Evolutionary conservation across 2,888 invertebrate species (phyloP), one percentile per base, ranked within the genome.

Genomic region (Drosophila ezoana): DNA sequence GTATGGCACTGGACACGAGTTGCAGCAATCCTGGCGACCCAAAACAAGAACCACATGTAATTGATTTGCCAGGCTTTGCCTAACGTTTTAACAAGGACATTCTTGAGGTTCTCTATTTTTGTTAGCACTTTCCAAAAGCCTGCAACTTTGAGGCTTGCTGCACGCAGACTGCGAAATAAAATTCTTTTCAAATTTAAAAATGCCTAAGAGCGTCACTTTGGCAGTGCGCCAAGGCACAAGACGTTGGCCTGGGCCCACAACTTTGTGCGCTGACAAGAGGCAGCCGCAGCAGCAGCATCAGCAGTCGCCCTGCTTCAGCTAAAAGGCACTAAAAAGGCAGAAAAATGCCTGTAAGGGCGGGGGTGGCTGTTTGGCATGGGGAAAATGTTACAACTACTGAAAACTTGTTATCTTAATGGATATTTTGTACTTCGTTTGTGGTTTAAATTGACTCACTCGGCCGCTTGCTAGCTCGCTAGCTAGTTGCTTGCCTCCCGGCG

Each of bases 391-490:
- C 83, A 83, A 83, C 83, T 83, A 81, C 83, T 83, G 82, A 83
- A 85, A 84, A 83, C 83, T 83, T 84, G 83, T 83, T 83, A 83
- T 83, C 83, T 83, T 83, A 83, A 83, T 83, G 85, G 83, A 85
- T 85, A 85, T 83, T 83, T 84, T 83, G 85, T 85, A 85, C 81
- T 82, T 83, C 85, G 83, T 85, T 83, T 85, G 83, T 82, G 85
- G 83, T 68, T 76, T 65, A 85, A 82, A 85, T 85, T 85, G 83
- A 83, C 83, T 85, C 81, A 76, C 82, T 81, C 76, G 72, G 71
- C 76, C 76, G 61, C 63, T 60, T 33, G 54, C 62, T 54, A 13
- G 51, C 37, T 49, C 43, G 41, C 54, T 52, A 38, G 43, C 48
- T 54, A 47, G 51, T 28, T 58, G 58, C 40, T 71, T 66, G 69